Conservation (phyloP, 2,797 vertebrate genomes). For the Poeciliopsis paucimaculata region DNA sequence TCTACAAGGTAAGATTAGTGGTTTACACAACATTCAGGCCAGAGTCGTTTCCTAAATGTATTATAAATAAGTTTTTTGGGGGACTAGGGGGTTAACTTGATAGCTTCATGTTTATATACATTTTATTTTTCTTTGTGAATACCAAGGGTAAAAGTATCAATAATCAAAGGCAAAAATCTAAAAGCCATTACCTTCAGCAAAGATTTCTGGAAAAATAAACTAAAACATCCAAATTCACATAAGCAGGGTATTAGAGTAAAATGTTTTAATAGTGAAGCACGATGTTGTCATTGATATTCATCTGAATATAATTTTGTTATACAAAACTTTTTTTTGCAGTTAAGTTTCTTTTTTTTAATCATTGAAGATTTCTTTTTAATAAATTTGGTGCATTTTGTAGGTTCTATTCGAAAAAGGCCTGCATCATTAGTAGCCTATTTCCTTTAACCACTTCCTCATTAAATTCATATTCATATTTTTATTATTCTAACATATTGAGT, state of each 20-base stretch:
- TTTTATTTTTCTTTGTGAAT: neutral
- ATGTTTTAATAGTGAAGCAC: neutral
- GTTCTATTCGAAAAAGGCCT: neutral
- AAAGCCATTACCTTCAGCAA: neutral
- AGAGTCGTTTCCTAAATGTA: constrained; percentile 21
- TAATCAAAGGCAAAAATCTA: constrained; percentile 4
- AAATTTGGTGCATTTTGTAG: neutral
- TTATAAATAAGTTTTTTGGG: constrained; percentile 3
- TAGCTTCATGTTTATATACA: neutral
- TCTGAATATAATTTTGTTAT: neutral
- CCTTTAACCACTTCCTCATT: neutral
- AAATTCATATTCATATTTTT: neutral
- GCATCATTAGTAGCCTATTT: neutral
- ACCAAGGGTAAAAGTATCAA: neutral
- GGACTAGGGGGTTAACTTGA: neutral
- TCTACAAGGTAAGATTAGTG: constrained; percentile 51
- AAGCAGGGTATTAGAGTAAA: neutral
- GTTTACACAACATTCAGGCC: constrained; percentile 41
- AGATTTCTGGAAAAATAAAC: neutral
- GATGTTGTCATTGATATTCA: neutral
- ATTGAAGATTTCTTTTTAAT: neutral
- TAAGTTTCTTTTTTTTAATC: neutral
- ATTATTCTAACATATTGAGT: neutral
- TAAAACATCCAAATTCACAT: neutral
- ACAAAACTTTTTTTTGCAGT: neutral